Base-by-base conservation (phyloP, 64 coral and sea anemone species). In the Porites lutea region DNA sequence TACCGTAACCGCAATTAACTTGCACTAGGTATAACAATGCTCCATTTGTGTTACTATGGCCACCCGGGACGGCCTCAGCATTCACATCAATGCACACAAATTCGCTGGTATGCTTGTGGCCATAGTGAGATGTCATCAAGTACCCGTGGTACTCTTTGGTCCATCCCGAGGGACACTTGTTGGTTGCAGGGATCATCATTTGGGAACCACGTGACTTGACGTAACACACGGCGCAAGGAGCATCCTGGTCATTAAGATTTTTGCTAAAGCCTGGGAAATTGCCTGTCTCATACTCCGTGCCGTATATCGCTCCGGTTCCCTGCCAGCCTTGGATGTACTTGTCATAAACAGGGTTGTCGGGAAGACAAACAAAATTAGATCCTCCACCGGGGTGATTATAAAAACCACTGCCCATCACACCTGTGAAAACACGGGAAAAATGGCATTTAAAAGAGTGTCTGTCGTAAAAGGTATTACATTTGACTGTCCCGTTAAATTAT, bases 281-380 rank as follows among this genome's bases (percentile, higher is more conserved):
- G 18, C n/a, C 8, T 4, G n/a, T 50, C 16, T 89, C 3, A 77
- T 89, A 89, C 55, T 89, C 87, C 2, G 87, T 59, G 18, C 87
- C 87, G 16, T 89, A 77, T 16, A 89, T 89, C 9, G 22, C 51
- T 59, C 13, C 87, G 18, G 18, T 61, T 9, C 19, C 19, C 13
- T 89, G 72, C 10, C 5, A 43, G 2, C 71, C 87, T 48, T 5
- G 13, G 12, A 43, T 75, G 72, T 77, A 75, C 4, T 89, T 89
- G 4, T 13, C 22, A 51, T 75, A 89, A 14, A 55, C 15, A 1
- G 87, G 87, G 12, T 43, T 76, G 27, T 75, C 8, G 20, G 87
- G 37, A 23, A 89, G 70, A 61, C 87, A 89, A 1, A 89, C 87
- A 21, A 44, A 89, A 37, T 62, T 74, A 10, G 87, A 27, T 5